A percentile compares a stretch with the other conserved stretches of the same genome.
Evolutionary conservation across 2,888 invertebrate genomes (phyloP).

Genomic region (Gryllus longicercus): DNA sequence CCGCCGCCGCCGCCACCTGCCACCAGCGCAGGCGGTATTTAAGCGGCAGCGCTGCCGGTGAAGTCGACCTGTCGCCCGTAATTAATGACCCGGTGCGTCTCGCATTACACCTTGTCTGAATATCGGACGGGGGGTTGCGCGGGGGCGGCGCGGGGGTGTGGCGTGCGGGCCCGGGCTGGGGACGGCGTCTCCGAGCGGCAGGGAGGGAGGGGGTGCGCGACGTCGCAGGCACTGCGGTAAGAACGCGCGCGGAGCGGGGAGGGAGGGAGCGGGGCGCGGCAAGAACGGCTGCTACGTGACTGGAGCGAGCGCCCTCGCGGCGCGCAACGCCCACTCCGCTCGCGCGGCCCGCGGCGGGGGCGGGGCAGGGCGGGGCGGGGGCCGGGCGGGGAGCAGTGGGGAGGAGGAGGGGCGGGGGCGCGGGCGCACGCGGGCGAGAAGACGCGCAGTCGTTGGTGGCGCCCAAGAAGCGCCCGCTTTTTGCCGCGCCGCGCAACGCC

Average conservation of each 20-base stretch:
- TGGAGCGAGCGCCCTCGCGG: not conserved
- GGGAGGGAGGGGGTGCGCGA: not conserved
- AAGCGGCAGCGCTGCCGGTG: not conserved
- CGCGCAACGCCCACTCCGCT: not conserved
- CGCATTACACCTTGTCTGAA: slow-evolving; percentile 17
- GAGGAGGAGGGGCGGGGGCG: no score
- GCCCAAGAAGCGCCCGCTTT: no score
- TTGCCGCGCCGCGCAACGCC: no score
- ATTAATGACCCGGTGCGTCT: not conserved
- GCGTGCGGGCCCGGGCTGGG: not conserved
- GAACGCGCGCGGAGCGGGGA: not conserved
- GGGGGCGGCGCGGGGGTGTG: not conserved
- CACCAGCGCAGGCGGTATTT: not conserved
- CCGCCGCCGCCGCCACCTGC: not conserved
- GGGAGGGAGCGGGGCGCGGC: not conserved
- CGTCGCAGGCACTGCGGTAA: not conserved
- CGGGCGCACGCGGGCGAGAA: no score
- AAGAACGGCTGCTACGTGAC: not conserved
- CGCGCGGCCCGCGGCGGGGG: not conserved
- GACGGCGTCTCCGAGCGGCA: not conserved
- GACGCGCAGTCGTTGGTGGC: no score
- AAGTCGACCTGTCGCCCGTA: not conserved
- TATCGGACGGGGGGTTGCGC: not conserved
- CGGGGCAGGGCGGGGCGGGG: no score
- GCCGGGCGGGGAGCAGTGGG: no score